Evolutionary conservation across 2,888 invertebrate species (phyloP).

Genomic region (Pseudolycoriella hygida): DNA sequence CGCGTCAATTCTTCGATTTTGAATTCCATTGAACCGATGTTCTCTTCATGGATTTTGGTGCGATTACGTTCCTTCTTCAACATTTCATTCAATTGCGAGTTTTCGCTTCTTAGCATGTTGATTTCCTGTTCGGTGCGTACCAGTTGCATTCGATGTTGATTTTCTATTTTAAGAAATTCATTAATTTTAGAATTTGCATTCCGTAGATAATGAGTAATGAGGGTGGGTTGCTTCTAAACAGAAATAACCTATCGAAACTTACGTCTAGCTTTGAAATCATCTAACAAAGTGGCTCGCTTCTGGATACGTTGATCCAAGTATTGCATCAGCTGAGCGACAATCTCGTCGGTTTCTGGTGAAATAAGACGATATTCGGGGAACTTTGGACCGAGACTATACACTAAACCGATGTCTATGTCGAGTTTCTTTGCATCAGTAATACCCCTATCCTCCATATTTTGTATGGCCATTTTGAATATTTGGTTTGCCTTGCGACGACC

Average conservation of each 20-base stretch:
- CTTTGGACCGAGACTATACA: conserved; percentile 54
- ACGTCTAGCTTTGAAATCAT: conserved; percentile 47
- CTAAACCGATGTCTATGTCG: conserved; percentile 42
- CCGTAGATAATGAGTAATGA: conserved; percentile 44
- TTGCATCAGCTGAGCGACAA: conserved; percentile 45
- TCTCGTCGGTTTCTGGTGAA: conserved; percentile 43
- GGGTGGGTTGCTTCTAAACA: conserved; percentile 39
- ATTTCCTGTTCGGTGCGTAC: conserved; percentile 3
- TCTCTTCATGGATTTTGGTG: conserved; percentile 43
- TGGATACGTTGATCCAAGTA: conserved; percentile 50
- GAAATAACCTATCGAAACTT: conserved; percentile 13
- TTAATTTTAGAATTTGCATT: no score
- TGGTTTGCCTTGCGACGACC: conserved; percentile 65
- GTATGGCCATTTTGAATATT: conserved; percentile 37
- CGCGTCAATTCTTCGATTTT: conserved; percentile 40
- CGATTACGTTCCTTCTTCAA: conserved; percentile 50
- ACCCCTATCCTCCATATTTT: conserved; percentile 31
- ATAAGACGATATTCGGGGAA: conserved; percentile 55
- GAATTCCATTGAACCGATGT: conserved; percentile 45
- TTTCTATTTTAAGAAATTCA: no score
- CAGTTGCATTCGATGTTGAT: conserved; percentile 2
- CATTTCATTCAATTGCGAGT: conserved; percentile 43
- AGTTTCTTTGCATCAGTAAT: conserved; percentile 22
- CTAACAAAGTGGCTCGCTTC: conserved; percentile 40
- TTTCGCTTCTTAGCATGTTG: conserved; percentile 28